Conservation (phyloP, 2,797 vertebrate species). For the Todus mexicanus region DNA sequence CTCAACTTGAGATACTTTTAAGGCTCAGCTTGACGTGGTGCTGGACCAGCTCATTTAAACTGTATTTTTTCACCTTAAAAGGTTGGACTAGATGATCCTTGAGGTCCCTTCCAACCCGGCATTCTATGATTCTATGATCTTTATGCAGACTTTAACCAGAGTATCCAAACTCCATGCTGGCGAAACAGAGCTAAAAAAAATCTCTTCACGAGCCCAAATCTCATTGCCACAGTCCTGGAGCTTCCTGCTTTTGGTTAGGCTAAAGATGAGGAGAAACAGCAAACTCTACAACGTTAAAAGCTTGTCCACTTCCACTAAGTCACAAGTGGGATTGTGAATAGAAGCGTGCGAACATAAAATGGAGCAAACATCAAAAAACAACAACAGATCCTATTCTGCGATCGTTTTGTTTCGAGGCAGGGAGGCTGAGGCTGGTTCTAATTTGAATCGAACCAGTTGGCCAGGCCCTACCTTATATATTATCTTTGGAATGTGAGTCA, state of each 20-base stretch:
- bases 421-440: constrained; percentile 54
- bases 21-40: no score
- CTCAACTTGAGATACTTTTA: no score
- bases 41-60: no score
- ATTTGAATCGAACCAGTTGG: constrained; percentile 58
- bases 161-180: neutral
- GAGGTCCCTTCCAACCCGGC: no score
- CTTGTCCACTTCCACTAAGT: neutral
- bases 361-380: constrained; percentile 34
- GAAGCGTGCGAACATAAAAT: neutral
- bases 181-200: neutral
- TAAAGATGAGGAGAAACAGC: neutral
- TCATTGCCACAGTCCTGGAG: neutral
- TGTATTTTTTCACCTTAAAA: no score
- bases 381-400: constrained; percentile 57
- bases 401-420: constrained; percentile 22
- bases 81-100: no score
- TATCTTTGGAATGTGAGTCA: constrained; percentile 68
- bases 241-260: neutral
- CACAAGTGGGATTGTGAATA: neutral
- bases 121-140: no score
- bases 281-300: neutral
- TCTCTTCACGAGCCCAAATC: neutral
- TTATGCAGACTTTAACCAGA: neutral
- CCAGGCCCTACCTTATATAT: constrained; percentile 62